Percentiles rank a stretch among this genome's conserved stretches.
phyloP scores from a whole-genome alignment of 2,113 vertebrate species.

The Bungarus multicinctus region DNA sequence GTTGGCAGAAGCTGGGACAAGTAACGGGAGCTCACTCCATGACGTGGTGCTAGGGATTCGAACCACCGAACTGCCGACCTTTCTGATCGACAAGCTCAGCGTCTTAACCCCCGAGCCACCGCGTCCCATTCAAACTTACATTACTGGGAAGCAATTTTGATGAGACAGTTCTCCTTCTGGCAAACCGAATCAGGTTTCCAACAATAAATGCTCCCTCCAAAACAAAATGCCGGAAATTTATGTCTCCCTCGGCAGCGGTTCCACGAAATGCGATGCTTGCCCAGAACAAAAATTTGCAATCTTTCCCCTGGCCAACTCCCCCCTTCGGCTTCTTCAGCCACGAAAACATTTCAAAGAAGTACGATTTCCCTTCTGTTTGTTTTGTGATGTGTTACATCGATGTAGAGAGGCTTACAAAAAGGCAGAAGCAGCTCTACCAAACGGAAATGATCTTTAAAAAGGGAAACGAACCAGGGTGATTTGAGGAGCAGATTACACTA shows the following conservation, averaged over 20 bases:
- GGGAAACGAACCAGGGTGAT: not conserved
- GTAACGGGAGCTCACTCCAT: too few relatives aligned
- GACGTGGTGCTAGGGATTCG: too few relatives aligned
- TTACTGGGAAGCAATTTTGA: not conserved
- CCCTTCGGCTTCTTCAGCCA: not conserved
- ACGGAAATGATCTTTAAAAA: not conserved
- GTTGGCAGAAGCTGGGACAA: too few relatives aligned
- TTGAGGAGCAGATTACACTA: not conserved
- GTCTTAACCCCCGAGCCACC: too few relatives aligned
- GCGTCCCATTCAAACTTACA: too few relatives aligned
- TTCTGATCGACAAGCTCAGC: too few relatives aligned
- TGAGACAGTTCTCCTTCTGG: not conserved
- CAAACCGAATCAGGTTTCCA: not conserved
- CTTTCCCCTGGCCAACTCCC: not conserved
- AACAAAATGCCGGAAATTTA: not conserved
- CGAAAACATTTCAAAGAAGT: not conserved
- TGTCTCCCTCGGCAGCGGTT: too few relatives aligned
- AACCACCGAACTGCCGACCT: too few relatives aligned
- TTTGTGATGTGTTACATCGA: not conserved
- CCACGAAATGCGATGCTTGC: not conserved
- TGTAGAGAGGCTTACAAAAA: not conserved
- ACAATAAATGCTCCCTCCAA: not conserved
- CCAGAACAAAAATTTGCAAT: not conserved
- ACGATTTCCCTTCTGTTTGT: not conserved
- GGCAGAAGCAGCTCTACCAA: not conserved